These are phyloP conservation scores for Luidia sarsii DNA, from an alignment of 53 echinoderm and acorn worm species.

Conservation along the genomic window DNA sequence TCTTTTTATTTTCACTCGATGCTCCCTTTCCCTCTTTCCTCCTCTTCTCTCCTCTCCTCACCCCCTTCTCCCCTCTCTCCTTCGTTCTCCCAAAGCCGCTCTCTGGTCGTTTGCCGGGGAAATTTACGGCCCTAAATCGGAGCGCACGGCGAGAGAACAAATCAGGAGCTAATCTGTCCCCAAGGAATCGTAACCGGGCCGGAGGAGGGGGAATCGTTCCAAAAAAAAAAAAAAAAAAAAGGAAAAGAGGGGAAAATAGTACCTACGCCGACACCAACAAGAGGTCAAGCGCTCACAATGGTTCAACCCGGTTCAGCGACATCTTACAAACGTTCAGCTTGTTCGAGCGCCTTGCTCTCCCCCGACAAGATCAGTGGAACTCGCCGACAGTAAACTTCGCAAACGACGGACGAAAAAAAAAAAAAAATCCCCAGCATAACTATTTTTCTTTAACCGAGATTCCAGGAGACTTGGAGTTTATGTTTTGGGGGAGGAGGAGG, in stretches of 20 bases:
- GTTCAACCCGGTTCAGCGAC: constrained; percentile 26
- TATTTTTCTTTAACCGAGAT: not conserved
- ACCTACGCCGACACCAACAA: constrained; percentile 25
- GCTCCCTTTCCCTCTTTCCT: no score
- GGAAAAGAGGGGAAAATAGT: no score
- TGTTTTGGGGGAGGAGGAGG: not conserved
- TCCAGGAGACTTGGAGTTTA: not conserved
- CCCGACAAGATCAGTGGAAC: no score
- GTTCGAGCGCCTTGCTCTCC: not conserved
- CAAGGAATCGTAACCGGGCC: constrained; percentile 41
- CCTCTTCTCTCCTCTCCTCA: no score
- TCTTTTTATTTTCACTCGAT: no score
- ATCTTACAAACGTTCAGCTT: constrained; percentile 38
- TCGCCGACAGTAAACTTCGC: no score
- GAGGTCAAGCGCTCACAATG: constrained; percentile 36
- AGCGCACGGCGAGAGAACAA: constrained; percentile 43
- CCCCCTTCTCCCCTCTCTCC: no score
- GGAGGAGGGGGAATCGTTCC: constrained; percentile 14
- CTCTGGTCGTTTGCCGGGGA: constrained; percentile 9
- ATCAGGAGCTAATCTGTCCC: constrained; percentile 63
- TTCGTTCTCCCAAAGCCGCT: not conserved
- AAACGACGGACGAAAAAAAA: no score
- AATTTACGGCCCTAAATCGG: constrained; percentile 46
- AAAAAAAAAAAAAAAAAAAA: no score
- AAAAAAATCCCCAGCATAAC: not conserved